phyloP scores from a whole-genome alignment of 2,888 invertebrate species.

The Dioctria linearis region DNA sequence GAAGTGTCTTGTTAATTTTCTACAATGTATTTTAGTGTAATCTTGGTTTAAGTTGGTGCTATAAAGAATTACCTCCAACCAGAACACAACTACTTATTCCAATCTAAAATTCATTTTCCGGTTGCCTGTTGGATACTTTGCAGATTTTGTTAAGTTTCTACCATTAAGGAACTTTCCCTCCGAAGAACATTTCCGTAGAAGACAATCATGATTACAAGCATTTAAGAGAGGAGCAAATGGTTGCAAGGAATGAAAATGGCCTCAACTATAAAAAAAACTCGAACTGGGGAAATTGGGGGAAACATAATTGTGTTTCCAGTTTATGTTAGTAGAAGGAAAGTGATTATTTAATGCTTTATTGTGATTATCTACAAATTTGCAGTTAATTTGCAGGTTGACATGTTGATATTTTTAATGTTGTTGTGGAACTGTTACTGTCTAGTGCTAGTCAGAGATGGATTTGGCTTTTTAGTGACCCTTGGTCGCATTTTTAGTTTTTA shows the following conservation, averaged over 20 bases:
- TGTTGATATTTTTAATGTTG: too few relatives aligned
- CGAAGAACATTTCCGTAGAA: background rate
- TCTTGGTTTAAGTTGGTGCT: background rate
- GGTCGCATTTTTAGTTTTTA: too few relatives aligned
- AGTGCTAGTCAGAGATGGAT: too few relatives aligned
- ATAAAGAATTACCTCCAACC: slow-evolving; percentile 5
- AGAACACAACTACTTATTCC: slow-evolving; percentile 30
- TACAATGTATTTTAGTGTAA: background rate
- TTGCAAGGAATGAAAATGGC: background rate
- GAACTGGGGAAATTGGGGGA: too few relatives aligned
- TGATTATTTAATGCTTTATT: too few relatives aligned
- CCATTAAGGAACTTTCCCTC: slow-evolving; percentile 9
- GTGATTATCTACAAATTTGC: too few relatives aligned
- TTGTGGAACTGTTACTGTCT: too few relatives aligned
- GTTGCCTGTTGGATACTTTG: background rate
- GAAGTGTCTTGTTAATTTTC: too few relatives aligned
- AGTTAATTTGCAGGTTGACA: too few relatives aligned
- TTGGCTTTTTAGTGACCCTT: too few relatives aligned
- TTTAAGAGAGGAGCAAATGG: background rate
- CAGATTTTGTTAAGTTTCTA: slow-evolving; percentile 20
- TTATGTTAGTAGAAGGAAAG: too few relatives aligned
- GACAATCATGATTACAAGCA: background rate
- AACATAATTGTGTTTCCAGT: too few relatives aligned
- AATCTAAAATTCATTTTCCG: slow-evolving; percentile 9
- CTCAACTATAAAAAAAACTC: background rate